A percentile compares a stretch with the other conserved stretches of the same genome.
These are phyloP conservation scores for Azorinus chamasolen DNA, from an alignment of 2,888 invertebrate genomes.

Conservation along the genomic window DNA sequence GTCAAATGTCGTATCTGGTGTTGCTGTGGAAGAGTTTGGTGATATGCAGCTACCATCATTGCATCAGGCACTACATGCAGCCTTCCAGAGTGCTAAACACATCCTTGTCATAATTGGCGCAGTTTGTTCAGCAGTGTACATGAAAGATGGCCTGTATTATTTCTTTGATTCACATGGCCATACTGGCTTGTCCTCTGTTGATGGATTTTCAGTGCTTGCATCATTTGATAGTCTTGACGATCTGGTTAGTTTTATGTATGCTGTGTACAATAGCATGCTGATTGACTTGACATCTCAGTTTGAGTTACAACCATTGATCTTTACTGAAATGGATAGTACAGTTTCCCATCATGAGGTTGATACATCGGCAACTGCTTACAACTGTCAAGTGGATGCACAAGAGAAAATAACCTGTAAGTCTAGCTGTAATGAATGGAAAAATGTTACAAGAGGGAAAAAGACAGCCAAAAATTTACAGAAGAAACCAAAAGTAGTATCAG, in stretches of 20 bases:
- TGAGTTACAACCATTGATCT: slow-evolving; percentile 21
- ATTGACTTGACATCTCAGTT: slow-evolving; percentile 21
- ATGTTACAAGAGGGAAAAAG: not conserved
- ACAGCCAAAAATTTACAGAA: not conserved
- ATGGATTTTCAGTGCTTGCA: slow-evolving; percentile 29
- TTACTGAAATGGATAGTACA: slow-evolving; percentile 3
- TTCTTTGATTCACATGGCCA: slow-evolving; percentile 38
- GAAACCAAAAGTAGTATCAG: not conserved
- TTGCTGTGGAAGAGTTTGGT: not conserved
- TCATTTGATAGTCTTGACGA: slow-evolving; percentile 27
- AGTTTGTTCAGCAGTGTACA: slow-evolving; percentile 30
- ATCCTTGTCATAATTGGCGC: slow-evolving; percentile 20
- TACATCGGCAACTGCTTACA: too few species aligned
- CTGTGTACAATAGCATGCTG: slow-evolving; percentile 17
- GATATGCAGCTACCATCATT: not conserved
- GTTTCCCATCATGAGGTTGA: too few species aligned
- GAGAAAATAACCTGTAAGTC: too few species aligned
- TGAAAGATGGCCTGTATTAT: not conserved
- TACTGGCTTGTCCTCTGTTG: slow-evolving; percentile 25
- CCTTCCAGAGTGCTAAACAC: not conserved
- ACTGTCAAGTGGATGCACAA: too few species aligned
- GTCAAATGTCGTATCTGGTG: not conserved
- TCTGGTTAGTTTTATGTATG: slow-evolving; percentile 24
- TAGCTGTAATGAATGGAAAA: too few species aligned
- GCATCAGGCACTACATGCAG: not conserved